Evolutionary conservation across 2,888 invertebrate genomes (phyloP).

Genomic region (Polyploca ridens): DNA sequence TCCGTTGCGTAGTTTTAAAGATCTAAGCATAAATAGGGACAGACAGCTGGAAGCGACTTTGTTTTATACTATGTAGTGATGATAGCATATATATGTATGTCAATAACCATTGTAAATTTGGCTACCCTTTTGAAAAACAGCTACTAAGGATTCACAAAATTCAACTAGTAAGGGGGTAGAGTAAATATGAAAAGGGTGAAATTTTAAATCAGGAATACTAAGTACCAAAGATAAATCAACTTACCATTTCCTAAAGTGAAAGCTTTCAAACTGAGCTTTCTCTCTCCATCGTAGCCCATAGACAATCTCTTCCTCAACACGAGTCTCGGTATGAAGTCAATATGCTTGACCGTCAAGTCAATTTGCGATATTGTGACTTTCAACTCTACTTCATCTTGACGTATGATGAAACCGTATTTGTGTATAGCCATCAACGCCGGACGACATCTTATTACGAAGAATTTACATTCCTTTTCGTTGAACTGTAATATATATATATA

Average conservation of each 20-base stretch:
- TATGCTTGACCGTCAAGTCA: slow-evolving; percentile 33
- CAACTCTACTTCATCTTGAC: slow-evolving; percentile 49
- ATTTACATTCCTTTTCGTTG: slow-evolving; percentile 58
- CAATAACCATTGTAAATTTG: too few species aligned
- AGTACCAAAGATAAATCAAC: slow-evolving; percentile 17
- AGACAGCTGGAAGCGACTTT: too few species aligned
- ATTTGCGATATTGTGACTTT: slow-evolving; percentile 44
- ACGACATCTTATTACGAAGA: slow-evolving; percentile 56
- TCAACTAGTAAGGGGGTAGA: too few species aligned
- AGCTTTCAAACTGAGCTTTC: slow-evolving; percentile 49
- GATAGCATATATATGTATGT: too few species aligned
- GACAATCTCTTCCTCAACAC: slow-evolving; percentile 52
- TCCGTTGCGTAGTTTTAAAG: too few species aligned
- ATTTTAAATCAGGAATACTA: too few species aligned
- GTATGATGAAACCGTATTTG: slow-evolving; percentile 54
- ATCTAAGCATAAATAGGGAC: too few species aligned
- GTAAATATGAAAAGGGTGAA: too few species aligned
- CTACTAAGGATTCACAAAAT: too few species aligned
- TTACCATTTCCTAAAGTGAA: slow-evolving; percentile 65
- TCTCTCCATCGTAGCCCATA: slow-evolving; percentile 35
- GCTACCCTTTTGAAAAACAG: too few species aligned
- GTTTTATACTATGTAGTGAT: too few species aligned
- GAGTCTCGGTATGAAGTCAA: slow-evolving; percentile 61
- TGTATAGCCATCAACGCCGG: slow-evolving; percentile 57
- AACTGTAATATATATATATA: slow-evolving; percentile 53